These are phyloP conservation scores for Sarcoramphus papa DNA, from an alignment of 2,797 vertebrate genomes.

Conservation along the genomic window DNA sequence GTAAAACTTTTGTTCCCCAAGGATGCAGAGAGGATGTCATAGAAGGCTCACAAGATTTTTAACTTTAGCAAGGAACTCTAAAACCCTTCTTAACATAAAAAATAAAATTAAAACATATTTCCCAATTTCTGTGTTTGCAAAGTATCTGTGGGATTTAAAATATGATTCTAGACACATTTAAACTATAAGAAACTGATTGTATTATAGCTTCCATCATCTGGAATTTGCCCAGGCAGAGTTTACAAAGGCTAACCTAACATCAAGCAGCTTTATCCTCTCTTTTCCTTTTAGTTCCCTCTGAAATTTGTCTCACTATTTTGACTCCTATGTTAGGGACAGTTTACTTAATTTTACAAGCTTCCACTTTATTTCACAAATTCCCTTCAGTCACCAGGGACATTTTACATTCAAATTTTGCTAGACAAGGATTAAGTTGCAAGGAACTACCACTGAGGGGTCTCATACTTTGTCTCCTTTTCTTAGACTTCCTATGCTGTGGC, in stretches of 20 bases:
- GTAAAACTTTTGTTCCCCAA: not conserved
- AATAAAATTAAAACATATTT: not conserved
- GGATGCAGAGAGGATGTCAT: not conserved
- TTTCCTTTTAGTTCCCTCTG: not conserved
- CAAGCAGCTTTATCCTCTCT: not conserved
- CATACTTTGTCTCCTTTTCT: not conserved
- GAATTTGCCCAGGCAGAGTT: not conserved
- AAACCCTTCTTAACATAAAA: not conserved
- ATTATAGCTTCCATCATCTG: not conserved
- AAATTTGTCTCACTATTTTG: not conserved
- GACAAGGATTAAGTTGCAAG: not conserved
- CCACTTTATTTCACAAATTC: slow-evolving; percentile 3
- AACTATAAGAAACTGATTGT: not conserved
- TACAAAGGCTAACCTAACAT: not conserved
- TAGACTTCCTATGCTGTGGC: not conserved
- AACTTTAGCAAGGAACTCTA: not conserved
- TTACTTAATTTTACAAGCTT: not conserved
- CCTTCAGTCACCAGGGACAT: not conserved
- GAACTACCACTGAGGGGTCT: not conserved
- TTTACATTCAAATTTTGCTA: not conserved
- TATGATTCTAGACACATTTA: not conserved
- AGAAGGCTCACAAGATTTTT: not conserved
- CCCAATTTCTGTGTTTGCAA: not conserved
- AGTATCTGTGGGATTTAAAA: not conserved
- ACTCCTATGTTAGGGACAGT: not conserved